Evolutionary conservation across 2,113 vertebrate genomes (phyloP), one percentile per base, ranked within the genome.

Genomic region (Ammospiza caudacuta): DNA sequence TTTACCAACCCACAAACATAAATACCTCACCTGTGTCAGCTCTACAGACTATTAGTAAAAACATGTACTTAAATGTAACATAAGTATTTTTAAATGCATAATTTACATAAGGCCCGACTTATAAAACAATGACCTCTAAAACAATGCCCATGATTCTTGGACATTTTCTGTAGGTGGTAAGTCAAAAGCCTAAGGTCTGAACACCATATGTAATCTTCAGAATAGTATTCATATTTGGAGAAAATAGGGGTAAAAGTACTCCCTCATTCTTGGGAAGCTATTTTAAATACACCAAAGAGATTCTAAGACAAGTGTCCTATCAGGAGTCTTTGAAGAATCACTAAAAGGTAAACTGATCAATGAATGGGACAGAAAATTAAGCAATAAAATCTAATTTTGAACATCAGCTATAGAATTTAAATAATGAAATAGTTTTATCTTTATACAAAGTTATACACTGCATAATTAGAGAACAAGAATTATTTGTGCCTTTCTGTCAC

Each of bases 11-110:
- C 19, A 83, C 33, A 72, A 68, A 54, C 66, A 37, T 73, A 95
- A 96, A 95, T 85, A 59, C 57, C 57, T 96, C 84, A 85, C 74
- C n/a, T 87, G 35, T 31, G 58, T 81, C 61, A 78, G 52, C 59
- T 86, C n/a, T 78, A 46, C 20, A 75, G 44, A 73, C 59, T 92
- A 59, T 58, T 93, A 66, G 41, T 87, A 61, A 84, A 91, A 87
- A n/a, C 14, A 11, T 74, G 31, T 51, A 22, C 35, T 87, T 82
- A 74, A 47, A 52, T 81, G 23, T n/a, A 83, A 79, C 6, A 15
- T 47, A 49, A 43, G 20, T 54, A 3, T 69, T 87, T 96, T 83
- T 79, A 80, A 89, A 82, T 47, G 16, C 2, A 7, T 61, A 76
- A 54, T 82, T 89, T 85, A 37, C 29, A 67, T 73, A 63, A 77